phyloP scores from a whole-genome alignment of 2,888 invertebrate genomes.

The Eristalis tenax region DNA sequence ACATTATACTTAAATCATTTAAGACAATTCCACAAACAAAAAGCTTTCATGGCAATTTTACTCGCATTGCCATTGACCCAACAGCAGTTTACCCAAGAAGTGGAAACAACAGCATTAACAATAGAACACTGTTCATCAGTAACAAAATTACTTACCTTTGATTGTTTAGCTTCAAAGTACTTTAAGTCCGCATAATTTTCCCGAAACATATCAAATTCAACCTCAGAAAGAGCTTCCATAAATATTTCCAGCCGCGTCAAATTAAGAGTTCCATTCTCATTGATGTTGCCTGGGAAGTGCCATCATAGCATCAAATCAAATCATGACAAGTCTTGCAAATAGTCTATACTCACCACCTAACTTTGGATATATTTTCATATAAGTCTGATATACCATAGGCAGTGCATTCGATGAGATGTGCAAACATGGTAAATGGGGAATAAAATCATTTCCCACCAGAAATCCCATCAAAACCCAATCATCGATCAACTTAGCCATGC shows the following conservation, averaged over 20 bases:
- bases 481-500: conserved; percentile 95
- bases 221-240: conserved; percentile 87
- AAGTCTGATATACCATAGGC: conserved; percentile 92
- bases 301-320: background rate
- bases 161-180: conserved; percentile 90
- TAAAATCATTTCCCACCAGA: conserved; percentile 98
- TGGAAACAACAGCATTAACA: no score
- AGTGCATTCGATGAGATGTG: conserved; percentile 96
- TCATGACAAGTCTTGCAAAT: background rate
- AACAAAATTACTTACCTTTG: conserved; percentile 81
- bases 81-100: no score
- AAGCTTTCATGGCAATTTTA: no score
- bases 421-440: conserved; percentile 96
- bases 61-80: no score
- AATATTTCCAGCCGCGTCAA: conserved; percentile 92
- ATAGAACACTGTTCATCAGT: no score
- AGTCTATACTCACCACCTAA: conserved; percentile 86
- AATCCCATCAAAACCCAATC: conserved; percentile 99
- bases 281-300: conserved; percentile 90
- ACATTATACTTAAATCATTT: no score
- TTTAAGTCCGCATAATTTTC: conserved; percentile 91
- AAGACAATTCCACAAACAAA: no score
- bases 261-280: conserved; percentile 93
- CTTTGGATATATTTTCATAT: conserved; percentile 92
- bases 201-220: conserved; percentile 89